Percentiles rank a stretch among this genome's conserved stretches.
These are phyloP conservation scores for Aptenodytes forsteri DNA, from an alignment of 2,113 vertebrate species.

Conservation along the genomic window DNA sequence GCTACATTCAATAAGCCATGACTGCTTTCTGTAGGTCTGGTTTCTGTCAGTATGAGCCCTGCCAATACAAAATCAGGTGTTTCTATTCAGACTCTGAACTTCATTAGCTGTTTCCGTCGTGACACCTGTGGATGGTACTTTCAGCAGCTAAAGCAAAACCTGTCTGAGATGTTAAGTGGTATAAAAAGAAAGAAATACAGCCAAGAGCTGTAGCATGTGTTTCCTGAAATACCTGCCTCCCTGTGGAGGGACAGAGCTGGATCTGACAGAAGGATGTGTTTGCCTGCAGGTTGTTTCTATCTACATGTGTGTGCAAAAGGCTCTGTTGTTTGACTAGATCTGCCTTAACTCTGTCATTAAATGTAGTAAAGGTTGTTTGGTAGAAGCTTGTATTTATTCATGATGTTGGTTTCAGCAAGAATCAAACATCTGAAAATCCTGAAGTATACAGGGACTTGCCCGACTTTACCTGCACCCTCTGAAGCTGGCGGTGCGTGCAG, in stretches of 20 bases:
- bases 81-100: neutral
- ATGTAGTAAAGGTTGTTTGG: neutral
- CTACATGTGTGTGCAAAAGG: fast-evolving
- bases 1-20: fast-evolving
- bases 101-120: neutral
- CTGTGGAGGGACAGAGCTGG: neutral
- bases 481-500: neutral
- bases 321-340: neutral
- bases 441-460: fast-evolving
- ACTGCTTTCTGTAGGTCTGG: neutral
- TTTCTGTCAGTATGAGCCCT: neutral
- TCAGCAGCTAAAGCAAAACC: neutral
- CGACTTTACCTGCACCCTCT: neutral
- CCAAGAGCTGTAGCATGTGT: neutral
- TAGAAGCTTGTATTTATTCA: neutral
- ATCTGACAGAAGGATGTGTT: neutral
- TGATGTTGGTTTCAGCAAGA: neutral
- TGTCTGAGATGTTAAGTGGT: neutral
- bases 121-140: neutral
- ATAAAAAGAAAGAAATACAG: neutral
- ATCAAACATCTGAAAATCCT: neutral
- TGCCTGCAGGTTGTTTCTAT: neutral
- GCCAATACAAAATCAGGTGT: neutral
- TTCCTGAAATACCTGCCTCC: neutral
- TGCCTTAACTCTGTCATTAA: neutral